Percentiles rank a stretch among this genome's conserved stretches.
Conservation (phyloP, 2,113 vertebrate genomes). For the Atrichornis clamosus region DNA sequence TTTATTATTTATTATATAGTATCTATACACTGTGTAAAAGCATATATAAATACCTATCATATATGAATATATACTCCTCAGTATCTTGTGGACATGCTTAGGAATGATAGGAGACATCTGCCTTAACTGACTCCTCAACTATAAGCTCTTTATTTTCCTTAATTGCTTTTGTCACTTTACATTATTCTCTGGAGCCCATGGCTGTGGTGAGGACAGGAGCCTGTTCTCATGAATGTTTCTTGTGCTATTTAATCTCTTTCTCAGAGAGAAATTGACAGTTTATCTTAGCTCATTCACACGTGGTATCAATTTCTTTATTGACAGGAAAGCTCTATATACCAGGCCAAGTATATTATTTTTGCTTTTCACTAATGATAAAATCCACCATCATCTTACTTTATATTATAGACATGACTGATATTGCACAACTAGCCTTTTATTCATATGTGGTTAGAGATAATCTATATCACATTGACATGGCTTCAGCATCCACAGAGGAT, state of each 20-base stretch:
- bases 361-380: not conserved
- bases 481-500: not conserved
- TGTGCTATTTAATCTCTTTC: not conserved
- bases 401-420: not conserved
- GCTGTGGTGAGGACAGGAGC: not conserved
- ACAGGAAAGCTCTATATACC: not conserved
- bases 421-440: not conserved
- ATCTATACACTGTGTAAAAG: rapidly evolving
- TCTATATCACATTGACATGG: not conserved
- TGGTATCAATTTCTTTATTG: not conserved
- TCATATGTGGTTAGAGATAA: not conserved
- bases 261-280: not conserved
- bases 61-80: not conserved
- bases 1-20: not conserved
- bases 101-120: not conserved
- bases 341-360: not conserved
- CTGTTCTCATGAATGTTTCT: not conserved
- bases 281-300: not conserved
- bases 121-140: not conserved
- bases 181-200: not conserved
- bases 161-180: not conserved
- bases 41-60: not conserved
- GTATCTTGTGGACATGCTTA: not conserved
- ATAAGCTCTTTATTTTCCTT: not conserved
- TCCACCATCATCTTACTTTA: not conserved